phyloP scores from a whole-genome alignment of 2,797 vertebrate genomes.

The Pantherophis vulpinus region DNA sequence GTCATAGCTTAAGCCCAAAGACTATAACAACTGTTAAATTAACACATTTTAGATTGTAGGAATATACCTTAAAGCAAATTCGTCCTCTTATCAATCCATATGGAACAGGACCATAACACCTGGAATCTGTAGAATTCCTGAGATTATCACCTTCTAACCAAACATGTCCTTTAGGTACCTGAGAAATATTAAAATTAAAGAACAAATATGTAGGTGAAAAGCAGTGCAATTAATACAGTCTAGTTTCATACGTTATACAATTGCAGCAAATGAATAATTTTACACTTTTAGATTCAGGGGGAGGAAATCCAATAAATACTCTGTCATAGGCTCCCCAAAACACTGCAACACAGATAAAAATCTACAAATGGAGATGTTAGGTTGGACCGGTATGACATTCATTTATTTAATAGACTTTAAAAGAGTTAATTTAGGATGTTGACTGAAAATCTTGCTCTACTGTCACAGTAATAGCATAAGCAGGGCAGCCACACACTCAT shows the following conservation, averaged over 20 bases:
- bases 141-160: conserved; percentile 99
- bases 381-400: conserved; percentile 79
- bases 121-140: conserved; percentile 93
- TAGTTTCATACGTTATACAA: conserved; percentile 15
- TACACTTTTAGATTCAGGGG: conserved; percentile 35
- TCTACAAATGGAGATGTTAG: conserved; percentile 71
- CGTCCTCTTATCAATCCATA: conserved; percentile 93
- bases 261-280: conserved; percentile 38
- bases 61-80: conserved; percentile 91
- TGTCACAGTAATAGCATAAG: conserved; percentile 78
- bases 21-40: background rate
- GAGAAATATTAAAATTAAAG: conserved; percentile 46
- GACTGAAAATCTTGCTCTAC: conserved; percentile 79
- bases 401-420: conserved; percentile 88
- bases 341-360: conserved; percentile 64
- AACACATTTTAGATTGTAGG: conserved; percentile 7
- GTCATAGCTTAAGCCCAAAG: background rate
- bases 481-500: conserved; percentile 79
- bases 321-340: conserved; percentile 62
- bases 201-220: conserved; percentile 11
- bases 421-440: conserved; percentile 83
- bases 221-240: background rate
- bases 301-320: conserved; percentile 56
- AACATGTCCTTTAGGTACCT: conserved; percentile 96
- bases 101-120: conserved; percentile 92